Evolutionary conservation across 2,888 invertebrate genomes (phyloP).

Genomic region (Apoda limacodes): DNA sequence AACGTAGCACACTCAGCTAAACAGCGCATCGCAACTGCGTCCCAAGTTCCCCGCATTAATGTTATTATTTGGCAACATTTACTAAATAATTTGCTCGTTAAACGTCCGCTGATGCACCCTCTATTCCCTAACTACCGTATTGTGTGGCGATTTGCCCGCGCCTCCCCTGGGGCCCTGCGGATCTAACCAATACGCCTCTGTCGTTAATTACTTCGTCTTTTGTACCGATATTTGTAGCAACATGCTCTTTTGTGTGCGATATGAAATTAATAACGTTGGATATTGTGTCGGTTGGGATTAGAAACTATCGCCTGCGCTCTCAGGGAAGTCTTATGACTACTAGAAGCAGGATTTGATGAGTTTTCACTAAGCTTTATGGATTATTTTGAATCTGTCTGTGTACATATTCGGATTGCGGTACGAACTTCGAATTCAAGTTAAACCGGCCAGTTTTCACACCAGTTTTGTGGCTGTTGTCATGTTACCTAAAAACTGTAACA

Average conservation of each 20-base stretch:
- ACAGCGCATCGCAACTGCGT: constrained; percentile 18
- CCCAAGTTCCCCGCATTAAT: constrained; percentile 49
- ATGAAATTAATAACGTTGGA: constrained; percentile 50
- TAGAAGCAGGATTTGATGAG: constrained; percentile 32
- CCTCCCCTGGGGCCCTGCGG: constrained; percentile 47
- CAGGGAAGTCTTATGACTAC: constrained; percentile 37
- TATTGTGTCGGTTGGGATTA: constrained; percentile 41
- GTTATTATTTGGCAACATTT: constrained; percentile 69
- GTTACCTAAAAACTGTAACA: too few relatives aligned
- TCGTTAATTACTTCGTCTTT: constrained; percentile 60
- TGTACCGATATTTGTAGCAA: constrained; percentile 57
- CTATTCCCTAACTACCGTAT: constrained; percentile 57
- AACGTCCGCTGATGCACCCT: constrained; percentile 55
- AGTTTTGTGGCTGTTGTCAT: too few relatives aligned
- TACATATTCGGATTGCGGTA: too few relatives aligned
- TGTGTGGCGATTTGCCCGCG: constrained; percentile 43
- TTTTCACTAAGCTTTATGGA: constrained; percentile 34
- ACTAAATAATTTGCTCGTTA: constrained; percentile 69
- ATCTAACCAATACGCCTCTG: constrained; percentile 52
- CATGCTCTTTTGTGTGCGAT: constrained; percentile 55
- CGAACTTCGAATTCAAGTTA: too few relatives aligned
- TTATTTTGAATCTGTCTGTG: too few relatives aligned
- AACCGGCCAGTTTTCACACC: too few relatives aligned
- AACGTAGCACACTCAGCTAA: neutral
- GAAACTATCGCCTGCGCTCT: constrained; percentile 35